Percentiles rank a stretch among this genome's conserved stretches.
Conservation (phyloP, 2,113 vertebrate species). For the Climacteris rufus region DNA sequence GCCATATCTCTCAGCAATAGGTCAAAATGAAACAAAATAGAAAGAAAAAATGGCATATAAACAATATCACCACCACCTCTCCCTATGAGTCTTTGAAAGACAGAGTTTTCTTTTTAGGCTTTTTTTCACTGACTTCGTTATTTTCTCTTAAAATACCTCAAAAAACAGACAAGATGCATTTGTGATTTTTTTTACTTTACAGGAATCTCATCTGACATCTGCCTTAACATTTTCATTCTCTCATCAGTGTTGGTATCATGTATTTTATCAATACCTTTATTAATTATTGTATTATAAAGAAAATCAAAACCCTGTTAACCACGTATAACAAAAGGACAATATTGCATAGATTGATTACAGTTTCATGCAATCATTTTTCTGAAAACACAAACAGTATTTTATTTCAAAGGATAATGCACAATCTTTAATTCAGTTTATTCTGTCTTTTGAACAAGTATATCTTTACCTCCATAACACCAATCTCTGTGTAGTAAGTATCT, state of each 20-base stretch:
- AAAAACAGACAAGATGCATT: fast-evolving
- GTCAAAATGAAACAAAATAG: neutral
- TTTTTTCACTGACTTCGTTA: neutral
- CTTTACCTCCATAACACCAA: neutral
- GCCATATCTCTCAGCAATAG: neutral
- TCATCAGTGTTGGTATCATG: no score
- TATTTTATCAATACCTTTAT: neutral
- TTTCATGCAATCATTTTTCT: neutral
- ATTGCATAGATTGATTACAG: neutral
- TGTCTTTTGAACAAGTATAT: neutral
- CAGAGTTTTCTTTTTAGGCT: neutral
- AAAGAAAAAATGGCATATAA: neutral
- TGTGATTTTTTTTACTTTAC: neutral
- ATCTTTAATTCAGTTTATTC: neutral
- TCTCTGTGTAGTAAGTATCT: neutral
- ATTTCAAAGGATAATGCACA: neutral
- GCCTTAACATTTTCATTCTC: neutral
- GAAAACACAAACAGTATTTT: neutral
- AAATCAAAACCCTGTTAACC: neutral
- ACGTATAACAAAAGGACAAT: neutral
- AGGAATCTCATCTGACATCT: neutral
- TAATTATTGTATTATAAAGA: neutral
- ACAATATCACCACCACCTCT: neutral
- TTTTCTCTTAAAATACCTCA: neutral
- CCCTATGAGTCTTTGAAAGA: neutral